Evolutionary conservation across 2,113 vertebrate genomes (phyloP), one percentile per base, ranked within the genome.

Genomic region (Podilymbus podiceps): DNA sequence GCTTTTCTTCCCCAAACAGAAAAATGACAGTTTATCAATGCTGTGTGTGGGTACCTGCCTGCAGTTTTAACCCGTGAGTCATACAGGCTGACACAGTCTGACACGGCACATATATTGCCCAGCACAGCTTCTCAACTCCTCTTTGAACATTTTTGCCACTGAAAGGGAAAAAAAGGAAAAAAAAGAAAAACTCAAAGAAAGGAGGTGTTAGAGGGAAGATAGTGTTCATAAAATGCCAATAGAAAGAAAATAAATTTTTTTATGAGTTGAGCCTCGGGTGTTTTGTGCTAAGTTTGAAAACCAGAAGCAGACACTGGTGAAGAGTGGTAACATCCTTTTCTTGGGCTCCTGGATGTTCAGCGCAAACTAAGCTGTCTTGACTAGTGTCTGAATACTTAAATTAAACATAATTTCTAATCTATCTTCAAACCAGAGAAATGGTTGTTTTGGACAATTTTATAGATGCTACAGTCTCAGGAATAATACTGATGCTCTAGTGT

Each of bases 81-180:
- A 5, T 23, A 28, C 0, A 2, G 11, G 14, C 11, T 58, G 31
- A 52, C 1, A 1, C 47, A 20, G 20, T 53, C 15, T 33, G 7
- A 3, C 38, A 55, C 1, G 31, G 24, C 16, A 40, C 20, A 5
- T 6, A 1, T 12, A 28, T 6, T 67, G 42, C 16, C 17, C 42
- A 24, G 42, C 2, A 50, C 0, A 3, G 3, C 13, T 71, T 62
- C 38, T 35, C n/a, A 69, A 17, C 4, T 49, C 11, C 13, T 46
- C 40, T 53, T 56, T 8, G 6, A 50, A 21, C 18, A 20, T 27
- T 90, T 66, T 71, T 82, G 38, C 28, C 8, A 17, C 14, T 74
- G 31, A 53, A 58, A 42, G 5, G 16, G 8, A 10, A 38, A 62
- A 56, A 40, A 46, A 27, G 28, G 30, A 19, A 8, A 3, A 13